Conservation (phyloP, 2,113 vertebrate genomes). For the Calyptommatus sinebrachiatus region DNA sequence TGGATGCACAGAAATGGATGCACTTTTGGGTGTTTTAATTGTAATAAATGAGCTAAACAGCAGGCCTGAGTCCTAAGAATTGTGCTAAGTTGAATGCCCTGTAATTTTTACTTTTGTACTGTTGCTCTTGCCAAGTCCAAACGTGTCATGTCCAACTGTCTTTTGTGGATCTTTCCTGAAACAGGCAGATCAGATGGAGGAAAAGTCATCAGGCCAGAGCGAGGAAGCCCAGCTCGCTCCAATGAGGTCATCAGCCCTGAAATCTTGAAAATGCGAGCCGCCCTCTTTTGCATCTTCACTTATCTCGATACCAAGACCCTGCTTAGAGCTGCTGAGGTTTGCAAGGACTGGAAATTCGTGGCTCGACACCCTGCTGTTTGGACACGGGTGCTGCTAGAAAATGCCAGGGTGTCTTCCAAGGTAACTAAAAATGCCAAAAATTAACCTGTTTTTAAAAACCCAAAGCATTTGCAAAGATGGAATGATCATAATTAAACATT, state of each 20-base stretch:
- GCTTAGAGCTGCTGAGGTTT: conserved; percentile 88
- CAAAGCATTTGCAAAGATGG: no score
- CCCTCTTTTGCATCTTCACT: conserved; percentile 98
- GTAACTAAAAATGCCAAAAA: conserved; percentile 48
- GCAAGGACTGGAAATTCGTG: conserved; percentile 95
- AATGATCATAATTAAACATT: no score
- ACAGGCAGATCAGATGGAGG: conserved; percentile 62
- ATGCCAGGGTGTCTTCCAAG: conserved; percentile 93
- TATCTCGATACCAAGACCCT: conserved; percentile 95
- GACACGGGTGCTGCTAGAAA: conserved; percentile 94
- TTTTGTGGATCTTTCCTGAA: conserved; percentile 3
- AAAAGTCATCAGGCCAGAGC: conserved; percentile 75
- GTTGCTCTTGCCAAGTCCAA: neutral
- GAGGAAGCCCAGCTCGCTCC: conserved; percentile 83
- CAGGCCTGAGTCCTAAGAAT: no score
- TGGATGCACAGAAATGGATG: no score
- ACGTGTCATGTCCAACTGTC: neutral
- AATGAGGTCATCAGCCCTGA: conserved; percentile 97
- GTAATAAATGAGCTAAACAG: no score
- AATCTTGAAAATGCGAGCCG: conserved; percentile 94
- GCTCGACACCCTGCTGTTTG: conserved; percentile 94
- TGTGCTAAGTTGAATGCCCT: neutral
- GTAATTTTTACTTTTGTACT: neutral
- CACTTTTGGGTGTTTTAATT: no score
- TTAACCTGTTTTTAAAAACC: neutral